Evolutionary conservation across 1,140 invertebrate species (phyloP).

Genomic region (Scaptomyza pallida): DNA sequence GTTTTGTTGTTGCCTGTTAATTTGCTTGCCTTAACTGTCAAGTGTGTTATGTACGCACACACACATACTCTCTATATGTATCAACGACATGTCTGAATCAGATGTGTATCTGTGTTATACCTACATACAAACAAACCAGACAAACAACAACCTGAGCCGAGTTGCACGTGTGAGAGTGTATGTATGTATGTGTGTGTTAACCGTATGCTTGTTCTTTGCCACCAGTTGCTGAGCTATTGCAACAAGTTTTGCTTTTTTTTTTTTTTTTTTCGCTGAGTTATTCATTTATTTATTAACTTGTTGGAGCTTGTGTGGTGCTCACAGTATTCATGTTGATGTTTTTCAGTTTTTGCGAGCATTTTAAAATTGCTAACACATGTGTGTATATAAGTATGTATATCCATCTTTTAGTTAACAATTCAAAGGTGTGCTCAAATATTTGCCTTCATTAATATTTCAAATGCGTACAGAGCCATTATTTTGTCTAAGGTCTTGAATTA

Average conservation of each 20-base stretch:
- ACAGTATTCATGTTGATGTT: neutral
- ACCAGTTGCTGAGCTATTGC: slow-evolving; percentile 51
- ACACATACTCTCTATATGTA: slow-evolving; percentile 12
- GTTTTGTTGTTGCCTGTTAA: slow-evolving; percentile 61
- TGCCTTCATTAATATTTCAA: slow-evolving; percentile 42
- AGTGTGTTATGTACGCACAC: slow-evolving; percentile 59
- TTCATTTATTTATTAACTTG: slow-evolving; percentile 26
- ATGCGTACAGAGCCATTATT: slow-evolving; percentile 8
- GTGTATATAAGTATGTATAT: slow-evolving; percentile 10
- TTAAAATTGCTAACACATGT: slow-evolving; percentile 8
- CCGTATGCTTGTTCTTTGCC: slow-evolving; percentile 19
- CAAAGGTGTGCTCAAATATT: slow-evolving; percentile 38
- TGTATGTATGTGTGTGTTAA: slow-evolving; percentile 6
- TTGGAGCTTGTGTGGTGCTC: slow-evolving; percentile 11
- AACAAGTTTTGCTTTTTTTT: slow-evolving; percentile 62
- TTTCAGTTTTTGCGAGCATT: neutral
- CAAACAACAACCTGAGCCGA: slow-evolving; percentile 18
- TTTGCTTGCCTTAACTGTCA: slow-evolving; percentile 68
- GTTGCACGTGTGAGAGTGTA: slow-evolving; percentile 49
- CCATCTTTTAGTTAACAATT: slow-evolving; percentile 17
- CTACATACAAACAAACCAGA: neutral
- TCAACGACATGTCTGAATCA: slow-evolving; percentile 15
- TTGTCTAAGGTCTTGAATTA: slow-evolving; percentile 25
- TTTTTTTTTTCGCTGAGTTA: slow-evolving; percentile 30
- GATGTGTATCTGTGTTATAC: slow-evolving; percentile 5